phyloP scores from a whole-genome alignment of 2,113 vertebrate species.

The Dermatemys mawii region DNA sequence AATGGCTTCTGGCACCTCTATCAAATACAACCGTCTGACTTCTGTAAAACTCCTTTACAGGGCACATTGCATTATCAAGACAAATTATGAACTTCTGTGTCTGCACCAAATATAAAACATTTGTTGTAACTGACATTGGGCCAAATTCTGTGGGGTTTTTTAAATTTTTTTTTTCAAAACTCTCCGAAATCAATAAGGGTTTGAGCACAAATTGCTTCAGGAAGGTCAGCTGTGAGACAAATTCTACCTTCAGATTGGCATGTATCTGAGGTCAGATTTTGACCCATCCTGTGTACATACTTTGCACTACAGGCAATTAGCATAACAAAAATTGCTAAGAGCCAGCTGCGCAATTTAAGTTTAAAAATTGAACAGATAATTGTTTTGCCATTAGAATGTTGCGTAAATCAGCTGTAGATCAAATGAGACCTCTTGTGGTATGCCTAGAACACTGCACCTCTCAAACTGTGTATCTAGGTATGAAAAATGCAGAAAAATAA shows the following conservation, averaged over 20 bases:
- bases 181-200: background rate
- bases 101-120: background rate
- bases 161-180: background rate
- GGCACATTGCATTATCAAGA: background rate
- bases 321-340: no score
- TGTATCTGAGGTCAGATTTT: background rate
- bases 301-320: background rate
- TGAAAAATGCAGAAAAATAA: background rate
- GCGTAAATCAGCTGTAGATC: background rate
- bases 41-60: background rate
- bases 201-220: background rate
- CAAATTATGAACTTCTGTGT: background rate
- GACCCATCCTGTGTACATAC: background rate
- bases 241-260: rapidly evolving
- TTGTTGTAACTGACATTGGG: background rate
- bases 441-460: background rate
- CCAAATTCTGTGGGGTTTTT: background rate
- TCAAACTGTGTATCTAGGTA: background rate
- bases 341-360: background rate
- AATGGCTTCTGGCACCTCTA: background rate
- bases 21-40: background rate
- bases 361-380: background rate
- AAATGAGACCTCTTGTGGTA: slow-evolving; percentile 7
- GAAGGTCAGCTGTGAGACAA: rapidly evolving
- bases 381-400: background rate